These are phyloP conservation scores for Chrysotoxum bicinctum DNA, from an alignment of 2,888 invertebrate species.

Conservation along the genomic window DNA sequence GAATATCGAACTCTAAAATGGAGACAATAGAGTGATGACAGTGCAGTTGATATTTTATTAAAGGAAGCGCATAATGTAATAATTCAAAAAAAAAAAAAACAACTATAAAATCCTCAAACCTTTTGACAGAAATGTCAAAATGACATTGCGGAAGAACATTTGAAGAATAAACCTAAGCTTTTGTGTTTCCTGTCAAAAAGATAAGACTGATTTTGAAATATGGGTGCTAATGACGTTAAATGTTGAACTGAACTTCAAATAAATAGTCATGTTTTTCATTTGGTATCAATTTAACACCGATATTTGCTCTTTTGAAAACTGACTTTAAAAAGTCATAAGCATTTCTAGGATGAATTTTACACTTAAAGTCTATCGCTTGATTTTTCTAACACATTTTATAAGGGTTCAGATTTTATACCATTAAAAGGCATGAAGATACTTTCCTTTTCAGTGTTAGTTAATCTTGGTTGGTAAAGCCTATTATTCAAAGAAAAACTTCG, in stretches of 20 bases:
- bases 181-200: background rate
- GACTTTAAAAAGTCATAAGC: too few species aligned
- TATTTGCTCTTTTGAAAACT: background rate
- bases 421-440: too few species aligned
- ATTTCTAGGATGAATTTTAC: too few species aligned
- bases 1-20: background rate
- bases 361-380: too few species aligned
- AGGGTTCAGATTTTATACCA: too few species aligned
- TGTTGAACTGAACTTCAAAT: background rate
- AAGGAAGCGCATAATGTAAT: background rate
- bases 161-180: background rate
- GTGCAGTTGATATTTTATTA: background rate
- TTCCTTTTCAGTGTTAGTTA: too few species aligned
- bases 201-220: background rate
- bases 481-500: too few species aligned
- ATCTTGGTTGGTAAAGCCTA: too few species aligned
- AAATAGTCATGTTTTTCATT: background rate
- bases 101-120: background rate
- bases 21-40: background rate
- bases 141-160: conserved; percentile 11
- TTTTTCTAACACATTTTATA: too few species aligned
- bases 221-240: background rate
- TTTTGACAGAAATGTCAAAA: background rate
- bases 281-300: background rate
- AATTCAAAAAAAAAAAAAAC: background rate